Base-by-base conservation (phyloP, 2,113 vertebrate species). In the Tragulus kanchil region DNA sequence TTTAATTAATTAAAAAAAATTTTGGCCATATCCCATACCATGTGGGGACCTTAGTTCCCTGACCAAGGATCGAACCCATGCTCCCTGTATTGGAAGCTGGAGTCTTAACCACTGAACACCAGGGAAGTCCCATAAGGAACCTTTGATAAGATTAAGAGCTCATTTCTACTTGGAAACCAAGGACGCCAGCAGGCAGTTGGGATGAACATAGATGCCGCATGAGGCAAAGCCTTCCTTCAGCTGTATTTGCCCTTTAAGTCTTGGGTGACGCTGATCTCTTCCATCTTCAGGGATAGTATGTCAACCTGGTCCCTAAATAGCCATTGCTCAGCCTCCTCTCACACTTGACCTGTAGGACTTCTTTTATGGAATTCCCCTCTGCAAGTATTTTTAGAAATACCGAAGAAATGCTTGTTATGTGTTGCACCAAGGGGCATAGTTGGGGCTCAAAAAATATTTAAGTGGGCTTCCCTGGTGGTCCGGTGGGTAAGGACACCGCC, bases 351-450 rank as follows among this genome's bases (percentile, higher is more conserved):
- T 90, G 65, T 9, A 56, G 9, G 87, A 90, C 62, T 54, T 67
- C 8, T 69, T 90, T 93, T 69, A 69, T 59, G 15, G 67, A 69
- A 16, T 90, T 82, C 50, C 11, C 13, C 58, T 85, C 93, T 28
- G 15, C 50, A 62, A 10, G 15, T 82, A 65, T 73, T 85, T 95
- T 89, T 92, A 75, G 85, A 82, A 90, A 48, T 84, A 61, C n/a
- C 58, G 25, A 52, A 82, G 42, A 25, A 48, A 64, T 71, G 62
- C 48, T 59, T 81, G 11, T 67, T 83, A 19, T 93, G 9, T 67
- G 64, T 95, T 77, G 56, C n/a, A 28, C 19, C 62, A 89, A 65
- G 26, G 79, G 85, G 54, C 26, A 6, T 45, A 61, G 52, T 81
- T 50, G 84, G 12, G 31, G 65, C 12, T 73, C 73, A 45, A n/a